Evolutionary conservation across 2,797 vertebrate species (phyloP), one percentile per base, ranked within the genome.

Genomic region (Bradypus variegatus): DNA sequence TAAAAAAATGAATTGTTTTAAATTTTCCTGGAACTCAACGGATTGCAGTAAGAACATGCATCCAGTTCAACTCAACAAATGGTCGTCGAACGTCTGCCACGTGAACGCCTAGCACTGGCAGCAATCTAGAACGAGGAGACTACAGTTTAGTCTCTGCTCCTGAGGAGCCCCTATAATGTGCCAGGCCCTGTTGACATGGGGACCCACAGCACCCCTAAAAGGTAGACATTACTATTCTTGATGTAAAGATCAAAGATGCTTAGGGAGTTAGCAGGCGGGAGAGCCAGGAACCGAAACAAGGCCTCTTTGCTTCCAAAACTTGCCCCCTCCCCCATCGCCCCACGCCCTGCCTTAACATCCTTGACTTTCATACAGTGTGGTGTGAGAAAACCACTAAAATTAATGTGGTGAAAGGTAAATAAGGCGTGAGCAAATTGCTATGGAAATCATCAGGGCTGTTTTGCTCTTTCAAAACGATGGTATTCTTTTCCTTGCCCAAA

Each of bases 361-460:
- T n/a, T 64, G 41, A 86, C 9, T 64, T 77, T 25, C 3, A 7
- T n/a, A 36, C 2, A 48, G 3, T 64, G 27, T 64, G 6, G 2
- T 31, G 21, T 85, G 73, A 88, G 58, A 78, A 90, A 84, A 41
- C 91, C 79, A 81, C 55, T 91, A 77, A 91, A 88, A 84, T 50
- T 31, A 55, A 80, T 16, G 12, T 77, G 36, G 38, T 73, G 27
- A 45, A 45, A 38, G 23, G 86, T 38, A 33, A 88, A 86, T 36
- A 92, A 72, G 38, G 48, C 70, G 38, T 55, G 31, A 70, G 23
- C 69, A 48, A 86, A 78, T 4, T 84, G n/a, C 31, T 85, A 62
- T 1, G 23, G 77, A 90, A 86, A 79, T 75, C 64, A 70, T 90
- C 14, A 41, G 23, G 8, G 19, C 23, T 65, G 2, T 86, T 93